Evolutionary conservation across 2,797 vertebrate species (phyloP), one percentile per base, ranked within the genome.

Genomic region (Ctenochaetus hawaiiensis): DNA sequence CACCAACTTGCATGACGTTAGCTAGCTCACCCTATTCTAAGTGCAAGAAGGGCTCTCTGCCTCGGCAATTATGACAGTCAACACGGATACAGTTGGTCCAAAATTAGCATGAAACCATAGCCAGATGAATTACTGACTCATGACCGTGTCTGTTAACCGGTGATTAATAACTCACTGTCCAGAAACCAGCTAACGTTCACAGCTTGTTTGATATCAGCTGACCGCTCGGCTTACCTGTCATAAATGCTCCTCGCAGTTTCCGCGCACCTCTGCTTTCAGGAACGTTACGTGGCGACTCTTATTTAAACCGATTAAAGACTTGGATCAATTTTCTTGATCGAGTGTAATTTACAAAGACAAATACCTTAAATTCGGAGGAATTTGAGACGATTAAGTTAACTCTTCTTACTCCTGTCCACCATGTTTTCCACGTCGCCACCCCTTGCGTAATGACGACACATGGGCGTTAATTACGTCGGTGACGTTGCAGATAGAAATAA

Each of bases 341-440:
- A 6, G 10, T 49, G 2, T n/a, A 17, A 17, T 22, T 5, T 13
- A 5, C 7, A 22, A 48, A 18, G 0, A 16, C 1, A 37, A 74
- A 62, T 1, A 54, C 34, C n/a, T 68, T 1, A 64, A 77, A 68
- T 12, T 30, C 9, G 9, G 23, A 12, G 16, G 8, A 75, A 81
- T 69, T 75, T 41, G 3, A 57, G 57, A 60, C 66, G 75, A 62
- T 63, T 71, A 84, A 91, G 79, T 90, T 91, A 65, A 86, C 79
- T 86, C 87, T 84, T 88, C 86, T 73, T 56, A 85, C 82, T 75
- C 70, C 71, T 84, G 0, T 85, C 92, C 88, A 70, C 90, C 91
- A 92, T 90, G 90, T 92, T 92, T 92, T 93, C 90, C 91, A 93
- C 92, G 92, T 92, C 86, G 83, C 83, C 72, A 88, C 74, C 84